A percentile compares a stretch with the other conserved stretches of the same genome.
Evolutionary conservation across 2,797 vertebrate species (phyloP).

Genomic region (Eurystomus glaucurus): DNA sequence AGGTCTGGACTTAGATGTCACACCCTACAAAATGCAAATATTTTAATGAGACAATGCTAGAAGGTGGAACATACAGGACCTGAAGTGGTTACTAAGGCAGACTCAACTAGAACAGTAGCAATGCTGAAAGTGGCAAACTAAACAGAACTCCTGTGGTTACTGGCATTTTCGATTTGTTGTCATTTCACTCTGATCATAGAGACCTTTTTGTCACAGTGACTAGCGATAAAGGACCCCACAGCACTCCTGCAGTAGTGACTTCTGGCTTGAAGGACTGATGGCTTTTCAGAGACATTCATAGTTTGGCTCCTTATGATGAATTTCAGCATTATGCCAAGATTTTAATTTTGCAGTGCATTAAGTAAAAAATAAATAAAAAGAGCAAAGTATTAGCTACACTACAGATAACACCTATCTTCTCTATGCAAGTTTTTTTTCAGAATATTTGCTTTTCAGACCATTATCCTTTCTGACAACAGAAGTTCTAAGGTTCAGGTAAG

Average conservation of each 20-base stretch:
- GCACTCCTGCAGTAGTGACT: not conserved
- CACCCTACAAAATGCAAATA: not conserved
- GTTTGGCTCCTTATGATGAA: not conserved
- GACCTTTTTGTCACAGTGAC: conserved; percentile 24
- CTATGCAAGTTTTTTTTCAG: not conserved
- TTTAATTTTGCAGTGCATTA: conserved; percentile 6
- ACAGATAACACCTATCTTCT: not conserved
- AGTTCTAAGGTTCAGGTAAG: not conserved
- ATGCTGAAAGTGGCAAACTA: conserved; percentile 48
- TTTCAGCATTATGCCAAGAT: not conserved
- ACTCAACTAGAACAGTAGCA: not conserved
- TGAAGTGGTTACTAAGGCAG: not conserved
- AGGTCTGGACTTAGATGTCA: not conserved
- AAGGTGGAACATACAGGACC: not conserved
- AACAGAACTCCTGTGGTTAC: conserved; percentile 46
- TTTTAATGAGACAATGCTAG: not conserved
- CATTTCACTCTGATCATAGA: conserved; percentile 32
- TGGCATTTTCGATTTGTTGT: conserved; percentile 44
- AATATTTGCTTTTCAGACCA: not conserved
- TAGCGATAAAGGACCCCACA: not conserved
- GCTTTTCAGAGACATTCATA: not conserved
- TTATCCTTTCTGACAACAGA: not conserved
- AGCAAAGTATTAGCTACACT: not conserved
- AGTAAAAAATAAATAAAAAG: not conserved
- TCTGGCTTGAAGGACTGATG: conserved; percentile 2